Conservation (phyloP, 30 jellyfish, hydroid and myxozoan species). For the Aurelia aurita region DNA sequence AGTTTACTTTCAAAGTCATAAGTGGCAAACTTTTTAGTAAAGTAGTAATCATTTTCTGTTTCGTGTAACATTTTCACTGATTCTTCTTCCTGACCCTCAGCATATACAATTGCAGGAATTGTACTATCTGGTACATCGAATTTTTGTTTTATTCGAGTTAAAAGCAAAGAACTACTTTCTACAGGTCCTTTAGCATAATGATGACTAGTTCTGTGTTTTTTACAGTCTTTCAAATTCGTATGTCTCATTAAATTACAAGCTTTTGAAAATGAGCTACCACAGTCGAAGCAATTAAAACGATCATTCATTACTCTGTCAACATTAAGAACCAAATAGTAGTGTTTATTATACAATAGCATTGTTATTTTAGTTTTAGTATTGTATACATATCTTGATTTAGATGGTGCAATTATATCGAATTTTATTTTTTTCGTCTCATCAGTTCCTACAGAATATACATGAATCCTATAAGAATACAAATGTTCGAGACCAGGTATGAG, state of each 20-base stretch:
- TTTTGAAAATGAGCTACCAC: not conserved
- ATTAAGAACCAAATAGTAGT: not conserved
- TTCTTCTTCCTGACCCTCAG: not conserved
- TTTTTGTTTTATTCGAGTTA: not conserved
- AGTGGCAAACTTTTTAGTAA: not conserved
- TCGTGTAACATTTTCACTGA: not conserved
- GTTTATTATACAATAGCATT: not conserved
- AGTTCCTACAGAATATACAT: too few species aligned
- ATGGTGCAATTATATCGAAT: too few species aligned
- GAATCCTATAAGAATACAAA: too few species aligned
- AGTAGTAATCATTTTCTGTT: not conserved
- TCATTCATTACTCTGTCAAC: not conserved
- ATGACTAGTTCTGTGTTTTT: not conserved
- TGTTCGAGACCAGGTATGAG: too few species aligned
- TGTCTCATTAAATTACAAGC: not conserved
- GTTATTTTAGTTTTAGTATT: not conserved
- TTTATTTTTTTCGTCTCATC: too few species aligned
- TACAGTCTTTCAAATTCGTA: not conserved
- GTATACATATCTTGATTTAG: too few species aligned
- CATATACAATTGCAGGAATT: not conserved
- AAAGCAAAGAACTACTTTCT: not conserved
- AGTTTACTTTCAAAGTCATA: not conserved
- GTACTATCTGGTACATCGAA: not conserved
- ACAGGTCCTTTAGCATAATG: not conserved
- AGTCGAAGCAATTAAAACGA: not conserved